Conservation (phyloP, 2,888 invertebrate species). For the Minunthozetes semirufus region DNA sequence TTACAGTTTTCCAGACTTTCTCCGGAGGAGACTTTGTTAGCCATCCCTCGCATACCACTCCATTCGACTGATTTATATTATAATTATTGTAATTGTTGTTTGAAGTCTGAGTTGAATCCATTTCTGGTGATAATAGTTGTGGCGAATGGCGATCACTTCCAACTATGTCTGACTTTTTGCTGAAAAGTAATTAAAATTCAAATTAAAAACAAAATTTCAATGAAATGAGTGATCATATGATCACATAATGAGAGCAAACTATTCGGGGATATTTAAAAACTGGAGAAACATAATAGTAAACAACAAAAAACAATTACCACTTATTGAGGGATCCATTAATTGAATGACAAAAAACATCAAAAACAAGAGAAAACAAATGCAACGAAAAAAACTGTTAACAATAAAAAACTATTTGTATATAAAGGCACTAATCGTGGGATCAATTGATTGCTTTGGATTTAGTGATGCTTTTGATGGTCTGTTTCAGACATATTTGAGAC, state of each 20-base stretch:
- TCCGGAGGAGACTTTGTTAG: slow-evolving; percentile 90
- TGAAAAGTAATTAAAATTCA: neutral
- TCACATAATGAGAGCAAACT: too few relatives aligned
- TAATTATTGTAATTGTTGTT: neutral
- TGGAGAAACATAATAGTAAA: neutral
- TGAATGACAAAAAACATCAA: neutral
- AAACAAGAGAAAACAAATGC: neutral
- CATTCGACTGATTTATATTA: neutral
- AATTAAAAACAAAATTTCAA: neutral
- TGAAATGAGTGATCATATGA: neutral
- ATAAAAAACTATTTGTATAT: too few relatives aligned
- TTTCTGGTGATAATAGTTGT: neutral
- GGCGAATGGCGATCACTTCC: neutral
- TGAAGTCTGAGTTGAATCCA: neutral
- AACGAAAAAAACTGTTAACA: too few relatives aligned
- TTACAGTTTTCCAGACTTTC: slow-evolving; percentile 72
- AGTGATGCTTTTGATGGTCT: neutral
- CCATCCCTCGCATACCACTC: slow-evolving; percentile 68
- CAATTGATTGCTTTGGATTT: neutral
- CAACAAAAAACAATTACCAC: neutral
- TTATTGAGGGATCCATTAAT: neutral
- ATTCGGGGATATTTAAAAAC: neutral
- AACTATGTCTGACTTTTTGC: neutral
- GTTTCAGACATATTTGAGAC: neutral
- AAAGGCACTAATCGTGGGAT: too few relatives aligned